Conservation (phyloP, 2,113 vertebrate genomes). For the Leiothrix lutea region DNA sequence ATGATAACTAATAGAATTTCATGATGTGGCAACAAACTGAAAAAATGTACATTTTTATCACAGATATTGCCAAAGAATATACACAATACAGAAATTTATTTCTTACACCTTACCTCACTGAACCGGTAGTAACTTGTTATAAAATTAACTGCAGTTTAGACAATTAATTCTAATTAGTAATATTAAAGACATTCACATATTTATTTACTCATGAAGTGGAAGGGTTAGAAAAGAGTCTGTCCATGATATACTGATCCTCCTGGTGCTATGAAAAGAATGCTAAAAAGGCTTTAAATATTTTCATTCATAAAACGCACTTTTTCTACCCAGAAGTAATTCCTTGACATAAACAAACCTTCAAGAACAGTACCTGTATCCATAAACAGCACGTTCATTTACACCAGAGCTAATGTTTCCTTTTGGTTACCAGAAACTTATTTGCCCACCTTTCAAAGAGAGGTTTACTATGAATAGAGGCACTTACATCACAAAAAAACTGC, state of each 20-base stretch:
- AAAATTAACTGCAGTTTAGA: conserved; percentile 38
- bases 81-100: neutral
- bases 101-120: neutral
- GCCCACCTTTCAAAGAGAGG: conserved; percentile 57
- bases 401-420: neutral
- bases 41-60: neutral
- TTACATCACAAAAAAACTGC: conserved; percentile 32
- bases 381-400: neutral
- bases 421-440: conserved; percentile 8
- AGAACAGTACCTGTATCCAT: conserved; percentile 12
- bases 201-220: conserved; percentile 47
- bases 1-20: neutral
- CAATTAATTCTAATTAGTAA: conserved; percentile 50
- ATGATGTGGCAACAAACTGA: neutral
- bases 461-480: conserved; percentile 34
- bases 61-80: neutral
- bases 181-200: conserved; percentile 41
- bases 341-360: neutral
- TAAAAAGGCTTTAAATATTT: neutral
- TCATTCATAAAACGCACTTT: neutral
- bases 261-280: neutral
- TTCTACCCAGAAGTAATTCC: neutral
- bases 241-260: neutral
- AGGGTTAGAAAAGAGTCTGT: conserved; percentile 9
- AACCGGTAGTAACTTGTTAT: neutral